These are phyloP conservation scores for Nysson spinosus DNA, from an alignment of 2,888 invertebrate genomes.

Conservation along the genomic window DNA sequence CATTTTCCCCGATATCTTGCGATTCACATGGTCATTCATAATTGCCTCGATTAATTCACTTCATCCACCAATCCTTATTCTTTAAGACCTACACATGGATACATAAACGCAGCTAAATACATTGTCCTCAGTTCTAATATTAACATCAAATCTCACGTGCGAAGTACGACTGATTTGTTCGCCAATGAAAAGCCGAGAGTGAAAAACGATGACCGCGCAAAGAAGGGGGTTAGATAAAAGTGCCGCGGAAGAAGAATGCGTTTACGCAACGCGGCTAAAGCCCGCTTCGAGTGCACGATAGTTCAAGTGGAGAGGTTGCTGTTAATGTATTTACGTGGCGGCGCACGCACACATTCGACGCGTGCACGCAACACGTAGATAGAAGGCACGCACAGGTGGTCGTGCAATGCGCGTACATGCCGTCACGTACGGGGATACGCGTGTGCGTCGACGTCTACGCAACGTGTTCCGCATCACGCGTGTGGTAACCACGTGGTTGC, in stretches of 20 bases:
- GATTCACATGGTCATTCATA: too few relatives aligned
- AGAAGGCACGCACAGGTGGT: conserved; percentile 21
- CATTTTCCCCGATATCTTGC: too few relatives aligned
- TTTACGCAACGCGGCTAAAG: conserved; percentile 7
- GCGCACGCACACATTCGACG: neutral
- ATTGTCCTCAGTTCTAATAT: too few relatives aligned
- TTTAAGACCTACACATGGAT: too few relatives aligned
- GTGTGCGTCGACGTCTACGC: conserved; percentile 2
- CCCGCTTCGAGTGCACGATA: conserved; percentile 1
- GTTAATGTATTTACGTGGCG: neutral
- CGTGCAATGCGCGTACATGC: conserved; percentile 6
- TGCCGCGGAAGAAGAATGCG: neutral
- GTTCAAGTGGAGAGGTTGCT: neutral
- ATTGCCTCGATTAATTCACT: too few relatives aligned
- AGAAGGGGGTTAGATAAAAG: conserved; percentile 1
- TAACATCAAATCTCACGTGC: too few relatives aligned
- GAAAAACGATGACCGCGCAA: too few relatives aligned
- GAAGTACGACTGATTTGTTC: too few relatives aligned
- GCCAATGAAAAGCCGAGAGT: too few relatives aligned
- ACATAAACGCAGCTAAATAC: too few relatives aligned
- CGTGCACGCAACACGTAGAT: conserved; percentile 18
- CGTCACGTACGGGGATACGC: neutral
- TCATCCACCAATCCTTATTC: too few relatives aligned
- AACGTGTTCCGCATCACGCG: conserved; percentile 47
- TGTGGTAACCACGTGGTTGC: conserved; percentile 58